phyloP scores from a whole-genome alignment of 2,797 vertebrate genomes.

The Parotocinclus haroldoi region DNA sequence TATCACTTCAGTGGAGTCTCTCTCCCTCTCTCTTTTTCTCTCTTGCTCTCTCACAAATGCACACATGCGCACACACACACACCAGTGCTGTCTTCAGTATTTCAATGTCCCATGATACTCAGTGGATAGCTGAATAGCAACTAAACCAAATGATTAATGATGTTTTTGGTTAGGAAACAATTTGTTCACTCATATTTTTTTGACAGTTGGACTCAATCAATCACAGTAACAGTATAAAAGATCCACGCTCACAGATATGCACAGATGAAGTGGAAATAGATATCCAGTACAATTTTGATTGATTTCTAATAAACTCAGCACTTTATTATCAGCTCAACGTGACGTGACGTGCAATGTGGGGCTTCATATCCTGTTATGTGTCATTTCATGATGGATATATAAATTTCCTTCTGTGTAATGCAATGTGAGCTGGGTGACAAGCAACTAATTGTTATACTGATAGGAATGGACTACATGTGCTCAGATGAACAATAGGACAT shows the following conservation, averaged over 20 bases:
- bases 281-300: constrained; percentile 42
- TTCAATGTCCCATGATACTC: constrained; percentile 30
- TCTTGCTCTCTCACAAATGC: constrained; percentile 1
- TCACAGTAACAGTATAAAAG: constrained; percentile 14
- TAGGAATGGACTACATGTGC: not conserved
- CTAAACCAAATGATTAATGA: constrained; percentile 41
- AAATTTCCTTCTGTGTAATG: constrained; percentile 34
- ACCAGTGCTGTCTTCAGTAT: constrained; percentile 8
- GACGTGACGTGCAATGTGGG: constrained; percentile 60
- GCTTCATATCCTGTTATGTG: constrained; percentile 70
- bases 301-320: constrained; percentile 49
- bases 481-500: not conserved
- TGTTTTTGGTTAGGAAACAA: constrained; percentile 31
- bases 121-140: constrained; percentile 23
- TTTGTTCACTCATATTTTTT: constrained; percentile 37
- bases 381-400: constrained; percentile 38
- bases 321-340: constrained; percentile 52
- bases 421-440: constrained; percentile 13
- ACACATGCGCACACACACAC: constrained; percentile 21
- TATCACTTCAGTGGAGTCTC: constrained; percentile 27
- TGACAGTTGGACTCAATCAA: constrained; percentile 29
- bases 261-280: constrained; percentile 35
- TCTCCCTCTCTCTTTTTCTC: not conserved
- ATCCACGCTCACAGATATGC: constrained; percentile 19
- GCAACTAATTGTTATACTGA: constrained; percentile 14